Evolutionary conservation across 2,113 vertebrate genomes (phyloP), one percentile per base, ranked within the genome.

Genomic region (Atlantisia rogersi): DNA sequence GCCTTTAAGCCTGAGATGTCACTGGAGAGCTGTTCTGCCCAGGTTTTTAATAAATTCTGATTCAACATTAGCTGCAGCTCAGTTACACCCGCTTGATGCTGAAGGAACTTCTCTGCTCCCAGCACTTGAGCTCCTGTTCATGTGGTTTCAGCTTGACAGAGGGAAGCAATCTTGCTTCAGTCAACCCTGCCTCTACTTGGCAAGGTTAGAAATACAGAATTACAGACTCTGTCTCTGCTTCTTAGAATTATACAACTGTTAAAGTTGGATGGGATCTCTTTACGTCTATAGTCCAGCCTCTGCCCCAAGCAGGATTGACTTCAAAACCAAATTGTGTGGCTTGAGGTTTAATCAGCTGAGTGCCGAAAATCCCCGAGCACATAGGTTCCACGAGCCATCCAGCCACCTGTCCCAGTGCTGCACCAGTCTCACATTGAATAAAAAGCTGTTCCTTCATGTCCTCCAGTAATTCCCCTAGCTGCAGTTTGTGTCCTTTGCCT

Each of bases 71-170:
- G 2, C 7, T 81, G 74, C 13, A 7, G 13, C 37, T 52, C 31
- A 58, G 32, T 52, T 58, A 14, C 7, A 58, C 18, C 14, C 18
- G 5, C 13, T 20, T 82, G 64, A 31, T 67, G 31, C 64, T 67
- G 13, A 81, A 71, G 60, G 39, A 78, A 5, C 13, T 83, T 62
- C 63, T 44, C 2, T 15, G 11, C 35, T 42, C 42, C 17, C 25
- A 8, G 31, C 8, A 42, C 7, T 18, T 26, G 5, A 59, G 3
- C 31, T 2, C 3, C 25, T 52, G 6, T 67, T 77, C 50, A 14
- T 4, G 0, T 46, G 25, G 3, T 24, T 91, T 82, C 65, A 52
- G 9, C 46, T 67, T 16, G 15, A 28, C 16, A 48, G 1, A 0
- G 11, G 20, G 48, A 82, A 35, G 12, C 29, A 17, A 24, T 48